Base-by-base conservation (phyloP, 1,140 invertebrate genomes). In the Hylyphantes graminicola region DNA sequence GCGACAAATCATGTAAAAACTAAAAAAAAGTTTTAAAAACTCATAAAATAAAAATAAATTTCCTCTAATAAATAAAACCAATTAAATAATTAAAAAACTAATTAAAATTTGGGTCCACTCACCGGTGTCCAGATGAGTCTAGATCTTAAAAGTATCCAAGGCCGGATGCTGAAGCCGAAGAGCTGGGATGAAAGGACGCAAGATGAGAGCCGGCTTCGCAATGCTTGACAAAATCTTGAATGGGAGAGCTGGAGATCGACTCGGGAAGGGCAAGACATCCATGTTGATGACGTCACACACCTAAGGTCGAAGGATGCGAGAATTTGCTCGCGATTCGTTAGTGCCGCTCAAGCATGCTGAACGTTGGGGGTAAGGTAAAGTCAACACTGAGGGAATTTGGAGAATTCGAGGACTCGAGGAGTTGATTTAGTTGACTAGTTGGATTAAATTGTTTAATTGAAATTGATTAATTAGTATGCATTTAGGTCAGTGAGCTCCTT, bases 271-370 rank as follows among this genome's bases (percentile, higher is more conserved):
- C 73, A 55, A 75, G 74, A 61, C 74, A 48, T 76, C 74, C 74
- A 76, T 76, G 57, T 48, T 76, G n/a, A 10, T 78, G 76, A 78
- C 76, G 76, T 78, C 76, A 78, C 76, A 17, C n/a, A 55, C 54
- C 21, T 51, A 65, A 77, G 75, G 75, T 65, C 61, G 75, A 77
- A 59, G 59, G 55, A 64, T 65, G 50, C 59, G 48, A 50, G 35
- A 57, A 35, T 35, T 55, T 55, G 9, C 54, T 15, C 48, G 76
- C 76, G 74, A 76, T 76, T 76, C 74, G 74, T 76, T 76, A 76
- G 74, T 21, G 48, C 74, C 21, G 63, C 35, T 55, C 57, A 59
- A 50, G 74, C 74, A 55, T 76, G 74, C 59, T 63, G 35, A 64
- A 35, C 74, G 61, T 76, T 76, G 21, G 74, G 74, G 35, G 35